Base-by-base conservation (phyloP, 2,797 vertebrate genomes). In the Aplochiton taeniatus region DNA sequence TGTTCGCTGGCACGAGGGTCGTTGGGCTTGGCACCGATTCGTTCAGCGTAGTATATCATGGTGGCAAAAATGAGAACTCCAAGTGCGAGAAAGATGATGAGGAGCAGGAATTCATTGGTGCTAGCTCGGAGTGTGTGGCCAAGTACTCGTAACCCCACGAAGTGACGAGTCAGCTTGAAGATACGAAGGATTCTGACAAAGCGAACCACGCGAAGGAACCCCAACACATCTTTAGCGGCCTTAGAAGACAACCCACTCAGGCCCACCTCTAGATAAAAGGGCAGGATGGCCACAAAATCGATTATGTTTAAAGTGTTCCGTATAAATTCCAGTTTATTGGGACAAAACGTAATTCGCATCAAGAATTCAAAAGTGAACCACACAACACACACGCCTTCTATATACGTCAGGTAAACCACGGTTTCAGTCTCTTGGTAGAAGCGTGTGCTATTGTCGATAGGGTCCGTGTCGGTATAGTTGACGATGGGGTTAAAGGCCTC, bases 361-460 rank as follows among this genome's bases (percentile, higher is more conserved):
- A 96, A 88, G 84, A 96, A 96, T 84, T 96, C 95, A 61, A 95
- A 95, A 75, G 95, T 95, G 88, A 96, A 96, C 95, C 95, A 96
- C 75, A 95, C 90, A 81, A 96, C 95, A 47, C 95, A 96, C 79
- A 96, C 94, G 14, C 95, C 95, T 88, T 96, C 95, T 1, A 95
- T 94, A 88, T 95, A 95, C 75, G 94, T 96, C 76, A 96, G 92
- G 84, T 94, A 95, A 60, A 93, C 94, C 84, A 95, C 94, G 0
- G 95, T 96, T 90, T 95, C 94, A 0, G 94, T 91, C 76, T 95
- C 94, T 79, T 91, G 86, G 84, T 94, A 94, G 88, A 91, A 77
- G 50, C 91, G 92, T 61, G 94, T 94, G 76, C 87, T 91, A 31
- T 95, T 95, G 61, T 91, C 93, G 55, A 90, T 83, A 1, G 88